Conservation (phyloP, 2,113 vertebrate genomes). For the Indri indri region DNA sequence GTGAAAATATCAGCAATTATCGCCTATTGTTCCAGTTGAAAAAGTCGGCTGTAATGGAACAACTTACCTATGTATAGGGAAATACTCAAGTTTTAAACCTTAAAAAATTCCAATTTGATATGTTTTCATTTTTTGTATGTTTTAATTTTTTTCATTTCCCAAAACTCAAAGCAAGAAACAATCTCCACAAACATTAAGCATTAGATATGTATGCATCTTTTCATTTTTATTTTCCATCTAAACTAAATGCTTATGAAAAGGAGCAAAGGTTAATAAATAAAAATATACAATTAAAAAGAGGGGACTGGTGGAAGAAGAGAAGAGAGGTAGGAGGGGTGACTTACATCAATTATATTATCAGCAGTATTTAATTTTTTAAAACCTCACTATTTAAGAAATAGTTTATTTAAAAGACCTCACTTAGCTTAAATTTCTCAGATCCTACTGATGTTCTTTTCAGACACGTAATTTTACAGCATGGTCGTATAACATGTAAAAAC, state of each 20-base stretch:
- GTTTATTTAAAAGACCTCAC: slow-evolving; percentile 17
- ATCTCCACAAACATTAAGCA: neutral
- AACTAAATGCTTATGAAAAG: slow-evolving; percentile 12
- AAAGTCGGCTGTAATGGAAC: neutral
- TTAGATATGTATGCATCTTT: neutral
- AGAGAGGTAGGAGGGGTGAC: neutral
- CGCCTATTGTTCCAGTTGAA: neutral
- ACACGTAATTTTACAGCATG: neutral
- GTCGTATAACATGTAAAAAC: slow-evolving; percentile 13
- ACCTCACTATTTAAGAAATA: neutral
- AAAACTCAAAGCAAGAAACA: slow-evolving; percentile 17
- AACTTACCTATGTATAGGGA: neutral
- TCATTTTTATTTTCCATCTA: neutral
- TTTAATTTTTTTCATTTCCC: neutral
- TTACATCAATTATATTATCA: neutral
- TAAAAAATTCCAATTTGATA: neutral
- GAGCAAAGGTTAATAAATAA: neutral
- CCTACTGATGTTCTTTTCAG: neutral
- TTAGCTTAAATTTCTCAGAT: neutral
- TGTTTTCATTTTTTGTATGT: neutral
- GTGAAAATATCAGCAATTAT: neutral
- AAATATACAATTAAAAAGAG: neutral
- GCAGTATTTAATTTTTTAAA: neutral
- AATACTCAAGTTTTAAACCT: neutral
- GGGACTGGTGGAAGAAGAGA: neutral